Percentiles rank a stretch among this genome's conserved stretches.
Evolutionary conservation across 35 echinoderm and acorn worm genomes (phyloP).

Genomic region (Diadema setosum): DNA sequence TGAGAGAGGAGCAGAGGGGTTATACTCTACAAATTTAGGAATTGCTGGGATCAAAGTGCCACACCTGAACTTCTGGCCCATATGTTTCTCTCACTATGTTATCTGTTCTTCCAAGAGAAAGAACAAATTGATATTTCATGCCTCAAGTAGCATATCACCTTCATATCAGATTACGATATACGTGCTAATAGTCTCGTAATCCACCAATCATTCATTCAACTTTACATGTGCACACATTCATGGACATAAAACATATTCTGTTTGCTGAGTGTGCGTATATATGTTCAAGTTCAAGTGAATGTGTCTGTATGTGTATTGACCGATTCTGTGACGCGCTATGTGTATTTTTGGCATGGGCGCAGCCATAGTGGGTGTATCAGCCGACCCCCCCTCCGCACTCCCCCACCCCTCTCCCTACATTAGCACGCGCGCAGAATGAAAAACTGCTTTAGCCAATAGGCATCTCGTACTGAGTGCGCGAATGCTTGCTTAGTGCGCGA

Average conservation of each 20-base stretch:
- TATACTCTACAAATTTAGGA: background rate
- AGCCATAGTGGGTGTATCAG: too few species aligned
- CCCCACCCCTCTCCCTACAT: too few species aligned
- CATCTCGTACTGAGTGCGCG: too few species aligned
- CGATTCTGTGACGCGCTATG: too few species aligned
- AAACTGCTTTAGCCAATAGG: too few species aligned
- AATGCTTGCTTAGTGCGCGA: too few species aligned
- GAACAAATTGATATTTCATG: background rate
- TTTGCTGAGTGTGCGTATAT: background rate
- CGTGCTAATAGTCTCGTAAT: background rate
- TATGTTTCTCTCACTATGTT: background rate
- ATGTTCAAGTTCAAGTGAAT: background rate
- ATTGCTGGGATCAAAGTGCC: background rate
- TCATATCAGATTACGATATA: background rate
- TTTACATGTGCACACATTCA: background rate
- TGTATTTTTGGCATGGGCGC: too few species aligned
- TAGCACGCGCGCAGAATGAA: too few species aligned
- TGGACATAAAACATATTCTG: background rate
- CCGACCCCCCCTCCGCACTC: too few species aligned
- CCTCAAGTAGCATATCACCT: too few species aligned
- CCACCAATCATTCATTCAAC: background rate
- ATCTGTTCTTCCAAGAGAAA: background rate
- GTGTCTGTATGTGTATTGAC: too few species aligned
- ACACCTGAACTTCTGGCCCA: too few species aligned
- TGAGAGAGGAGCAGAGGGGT: background rate